Conservation (phyloP, 2,113 vertebrate genomes). For the Danio rerio region GRCz12tu NC_133190.1:23661001-23661500, state of each 20-base stretch:
- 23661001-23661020: conserved; percentile 75
- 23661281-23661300: conserved; percentile 43
- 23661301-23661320: neutral
- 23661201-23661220: conserved; percentile 60
- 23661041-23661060: conserved; percentile 64
- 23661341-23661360: neutral
- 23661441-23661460: no score
- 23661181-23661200: neutral
- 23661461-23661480: no score
- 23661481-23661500: no score
- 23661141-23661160: neutral
- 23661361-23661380: no score
- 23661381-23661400: no score
- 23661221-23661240: conserved; percentile 71
- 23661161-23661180: neutral
- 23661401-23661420: no score
- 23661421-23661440: no score
- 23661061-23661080: conserved; percentile 70
- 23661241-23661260: conserved; percentile 36
- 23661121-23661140: neutral
- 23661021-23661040: conserved; percentile 86
- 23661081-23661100: conserved; percentile 73
- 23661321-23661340: conserved; percentile 32
- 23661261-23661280: conserved; percentile 39
- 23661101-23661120: conserved; percentile 78